Base-by-base conservation (phyloP, 2,797 vertebrate genomes). In the Anguilla megastoma region DNA sequence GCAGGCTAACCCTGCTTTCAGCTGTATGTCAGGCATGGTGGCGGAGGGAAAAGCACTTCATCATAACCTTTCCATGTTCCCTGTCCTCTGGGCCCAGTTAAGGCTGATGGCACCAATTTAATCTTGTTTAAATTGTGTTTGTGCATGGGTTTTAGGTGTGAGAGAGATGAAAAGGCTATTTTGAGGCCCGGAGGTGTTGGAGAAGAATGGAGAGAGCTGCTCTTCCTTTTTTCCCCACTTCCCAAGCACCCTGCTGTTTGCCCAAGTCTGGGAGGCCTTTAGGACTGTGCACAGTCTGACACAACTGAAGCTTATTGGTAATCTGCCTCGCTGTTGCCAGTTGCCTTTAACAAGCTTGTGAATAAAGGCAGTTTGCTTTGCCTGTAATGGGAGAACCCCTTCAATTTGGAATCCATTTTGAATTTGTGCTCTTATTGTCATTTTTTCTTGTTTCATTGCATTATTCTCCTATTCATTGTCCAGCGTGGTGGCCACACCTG, bases 111-210 rank as follows among this genome's bases (percentile, higher is more conserved):
- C 10, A 5, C 66, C 24, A 69, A 69, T 69, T 69, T n/a, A 30
- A 69, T 74, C n/a, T 74, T 4, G 50, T 88, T 85, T 90, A 87
- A 89, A 89, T 88, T 90, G 92, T 92, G 76, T 45, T 2, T 45
- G 76, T 80, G 69, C 2, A 27, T 45, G 12, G 5, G 2, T 21
- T 80, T 12, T 2, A 8, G 76, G 36, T 14, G 41, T 24, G 21
- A 21, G 33, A n/a, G 45, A 85, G 21, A 85, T 45, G 30, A 45
- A 66, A 10, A 45, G 56, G 54, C 27, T 12, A 33, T 0, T 33
- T 30, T 74, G 71, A 36, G 24, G 12, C 27, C 71, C 16, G 30
- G 33, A 16, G 30, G 16, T 6, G 33, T 79, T 50, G 48, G 50
- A 63, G 27, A 66, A 74, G 54, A 66, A 66, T 66, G n/a, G n/a